Base-by-base conservation (phyloP, 1,140 invertebrate species). In the Brachionus plicatilis region DNA sequence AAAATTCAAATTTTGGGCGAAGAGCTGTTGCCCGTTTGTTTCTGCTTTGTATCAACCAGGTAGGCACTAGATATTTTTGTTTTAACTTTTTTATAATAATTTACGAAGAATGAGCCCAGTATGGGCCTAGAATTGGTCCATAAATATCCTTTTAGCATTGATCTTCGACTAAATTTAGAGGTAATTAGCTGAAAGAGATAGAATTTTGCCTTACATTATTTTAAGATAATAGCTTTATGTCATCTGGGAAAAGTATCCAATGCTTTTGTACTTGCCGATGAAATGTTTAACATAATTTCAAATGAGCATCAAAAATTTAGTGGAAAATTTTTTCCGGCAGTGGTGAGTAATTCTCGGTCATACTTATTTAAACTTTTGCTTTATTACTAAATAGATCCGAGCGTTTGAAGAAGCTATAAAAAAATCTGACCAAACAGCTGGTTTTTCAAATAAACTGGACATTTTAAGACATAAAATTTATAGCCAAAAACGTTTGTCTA, bases 301-400 rank as follows among this genome's bases (percentile, higher is more conserved):
- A 33, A 24, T 33, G 41, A 60, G 66, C 12, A 43, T 24, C 27
- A 65, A 41, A 60, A 82, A 24, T 65, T 65, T 37, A 65, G 50
- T 17, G 79, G 79, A 14, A 82, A 82, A 47, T 82, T 82, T 82
- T 65, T 82, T 60, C 79, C 79, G 11, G 17, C 17, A n/a, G 76
- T 65, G 7, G 68, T 72, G 11, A 43, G 68, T 43, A 12, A 20
- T 17, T 43, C 1, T 7, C n/a, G 8, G 9, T n/a, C 12, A 29
- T 24, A 29, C 29, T 66, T 24, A n/a, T 70, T 56, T 29, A 11
- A 37, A 80, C 27, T n/a, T 24, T 80, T 80, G 14, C 1, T 37
- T 37, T 37, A 0, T 7, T 37, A 7, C 53, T 27, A n/a, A 14
- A 33, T 53, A 47, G 41, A 47, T 76, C 6, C 20, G 27, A 76